phyloP scores from a whole-genome alignment of 1,140 invertebrate species.

The Ceratitis capitata region DNA sequence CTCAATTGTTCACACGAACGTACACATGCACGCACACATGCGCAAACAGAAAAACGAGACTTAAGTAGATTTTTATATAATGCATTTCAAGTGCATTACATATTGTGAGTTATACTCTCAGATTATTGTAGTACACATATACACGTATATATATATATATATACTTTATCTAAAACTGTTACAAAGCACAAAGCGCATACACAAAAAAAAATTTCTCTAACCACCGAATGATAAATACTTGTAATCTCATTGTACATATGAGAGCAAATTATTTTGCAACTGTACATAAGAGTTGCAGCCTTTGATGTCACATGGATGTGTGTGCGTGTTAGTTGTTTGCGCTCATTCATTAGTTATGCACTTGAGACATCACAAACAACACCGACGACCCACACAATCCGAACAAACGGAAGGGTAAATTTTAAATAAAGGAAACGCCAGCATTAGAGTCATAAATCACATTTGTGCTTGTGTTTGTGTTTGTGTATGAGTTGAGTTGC shows the following conservation, averaged over 20 bases:
- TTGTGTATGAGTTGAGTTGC: neutral
- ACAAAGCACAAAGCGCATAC: neutral
- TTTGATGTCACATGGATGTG: neutral
- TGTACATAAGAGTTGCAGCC: neutral
- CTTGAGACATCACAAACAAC: neutral
- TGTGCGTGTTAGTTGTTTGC: neutral
- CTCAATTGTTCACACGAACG: too few species aligned
- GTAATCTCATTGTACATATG: neutral
- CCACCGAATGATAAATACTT: neutral
- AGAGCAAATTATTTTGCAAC: neutral
- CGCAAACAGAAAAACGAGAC: neutral
- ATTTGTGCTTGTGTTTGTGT: neutral
- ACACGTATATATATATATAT: too few species aligned
- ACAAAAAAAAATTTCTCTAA: neutral
- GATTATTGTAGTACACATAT: too few species aligned
- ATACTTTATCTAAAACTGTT: neutral
- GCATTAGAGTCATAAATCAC: conserved; percentile 17
- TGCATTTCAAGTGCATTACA: neutral
- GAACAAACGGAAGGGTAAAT: conserved; percentile 5
- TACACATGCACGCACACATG: neutral
- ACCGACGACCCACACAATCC: too few species aligned
- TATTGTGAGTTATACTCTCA: too few species aligned
- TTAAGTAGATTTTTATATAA: neutral
- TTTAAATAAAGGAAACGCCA: neutral
- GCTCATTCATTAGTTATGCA: neutral